These are phyloP conservation scores for Pyrrhia umbra DNA, from an alignment of 2,888 invertebrate species.

Conservation along the genomic window DNA sequence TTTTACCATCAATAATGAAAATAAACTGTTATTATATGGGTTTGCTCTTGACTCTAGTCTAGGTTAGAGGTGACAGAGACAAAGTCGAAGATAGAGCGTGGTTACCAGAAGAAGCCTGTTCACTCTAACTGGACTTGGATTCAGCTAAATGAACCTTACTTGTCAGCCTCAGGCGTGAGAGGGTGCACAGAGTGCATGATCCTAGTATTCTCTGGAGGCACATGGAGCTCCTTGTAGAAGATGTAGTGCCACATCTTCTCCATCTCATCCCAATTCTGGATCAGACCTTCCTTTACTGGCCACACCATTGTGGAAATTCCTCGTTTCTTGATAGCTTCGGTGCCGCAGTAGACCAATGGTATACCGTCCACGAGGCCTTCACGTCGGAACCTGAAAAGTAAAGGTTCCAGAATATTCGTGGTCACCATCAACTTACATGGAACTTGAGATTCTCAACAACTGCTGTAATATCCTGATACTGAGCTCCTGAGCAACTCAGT, in stretches of 20 bases:
- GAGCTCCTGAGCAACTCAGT: too few species aligned
- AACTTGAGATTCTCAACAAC: too few species aligned
- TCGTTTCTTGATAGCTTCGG: constrained; percentile 90
- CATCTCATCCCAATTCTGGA: constrained; percentile 96
- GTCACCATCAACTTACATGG: not conserved
- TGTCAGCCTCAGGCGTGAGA: constrained; percentile 94
- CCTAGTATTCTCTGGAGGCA: constrained; percentile 95
- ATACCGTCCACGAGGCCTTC: constrained; percentile 71
- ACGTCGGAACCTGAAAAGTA: constrained; percentile 70
- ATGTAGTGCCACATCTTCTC: constrained; percentile 97
- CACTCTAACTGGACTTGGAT: not conserved
- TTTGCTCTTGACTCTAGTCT: too few species aligned
- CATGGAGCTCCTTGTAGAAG: constrained; percentile 95
- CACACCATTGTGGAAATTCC: constrained; percentile 91
- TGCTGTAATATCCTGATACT: too few species aligned
- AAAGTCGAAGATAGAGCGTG: too few species aligned
- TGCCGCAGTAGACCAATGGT: constrained; percentile 89
- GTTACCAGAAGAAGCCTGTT: not conserved
- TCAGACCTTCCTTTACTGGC: constrained; percentile 94
- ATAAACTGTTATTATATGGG: too few species aligned
- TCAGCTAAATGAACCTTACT: constrained; percentile 62
- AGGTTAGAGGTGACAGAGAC: too few species aligned
- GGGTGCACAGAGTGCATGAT: constrained; percentile 95
- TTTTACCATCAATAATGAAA: too few species aligned
- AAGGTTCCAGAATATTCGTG: not conserved